Evolutionary conservation across 2,888 invertebrate species (phyloP).

Genomic region (Nemurella pictetii): DNA sequence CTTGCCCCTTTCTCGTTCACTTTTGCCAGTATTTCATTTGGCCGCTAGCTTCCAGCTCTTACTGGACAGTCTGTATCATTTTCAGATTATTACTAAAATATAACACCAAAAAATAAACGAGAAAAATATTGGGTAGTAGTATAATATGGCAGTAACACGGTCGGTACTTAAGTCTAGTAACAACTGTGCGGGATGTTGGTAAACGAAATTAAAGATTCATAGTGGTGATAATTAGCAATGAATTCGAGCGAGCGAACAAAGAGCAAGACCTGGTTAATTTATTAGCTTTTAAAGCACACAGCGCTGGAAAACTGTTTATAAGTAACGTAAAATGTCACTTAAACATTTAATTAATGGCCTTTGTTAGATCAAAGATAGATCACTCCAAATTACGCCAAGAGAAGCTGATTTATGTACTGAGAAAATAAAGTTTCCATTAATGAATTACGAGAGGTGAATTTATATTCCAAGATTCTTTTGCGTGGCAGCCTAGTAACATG

Average conservation of each 20-base stretch:
- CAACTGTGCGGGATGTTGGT: background rate
- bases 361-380: conserved; percentile 4
- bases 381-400: background rate
- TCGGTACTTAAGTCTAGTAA: background rate
- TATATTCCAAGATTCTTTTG: too few relatives aligned
- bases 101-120: background rate
- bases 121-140: background rate
- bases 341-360: conserved; percentile 9
- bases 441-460: background rate
- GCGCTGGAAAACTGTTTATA: background rate
- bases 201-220: background rate
- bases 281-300: background rate
- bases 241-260: background rate
- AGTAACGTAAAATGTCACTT: background rate
- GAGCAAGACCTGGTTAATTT: background rate
- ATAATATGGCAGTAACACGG: too few relatives aligned
- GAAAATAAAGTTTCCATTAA: background rate
- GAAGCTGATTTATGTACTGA: background rate
- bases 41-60: background rate
- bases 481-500: too few relatives aligned
- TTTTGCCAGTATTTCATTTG: conserved; percentile 19
- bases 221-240: background rate
- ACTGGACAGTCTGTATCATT: background rate
- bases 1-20: background rate
- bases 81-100: conserved; percentile 1